phyloP scores from a whole-genome alignment of 2,113 vertebrate species.

The Dinomys branickii region DNA sequence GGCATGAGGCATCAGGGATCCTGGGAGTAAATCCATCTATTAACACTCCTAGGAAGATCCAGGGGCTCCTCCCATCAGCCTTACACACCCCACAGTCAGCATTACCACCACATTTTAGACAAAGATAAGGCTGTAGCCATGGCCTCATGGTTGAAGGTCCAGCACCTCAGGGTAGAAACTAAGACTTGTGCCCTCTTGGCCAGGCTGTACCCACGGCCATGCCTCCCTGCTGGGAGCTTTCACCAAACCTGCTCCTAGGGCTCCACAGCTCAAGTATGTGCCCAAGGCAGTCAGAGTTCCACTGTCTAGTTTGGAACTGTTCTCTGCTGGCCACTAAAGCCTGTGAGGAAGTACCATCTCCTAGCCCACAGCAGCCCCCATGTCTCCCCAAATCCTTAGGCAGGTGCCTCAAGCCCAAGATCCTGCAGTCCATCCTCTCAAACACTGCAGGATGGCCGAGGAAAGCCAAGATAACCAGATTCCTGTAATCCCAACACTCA shows the following conservation, averaged over 20 bases:
- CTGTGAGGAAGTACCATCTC: fast-evolving
- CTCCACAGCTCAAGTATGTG: background rate
- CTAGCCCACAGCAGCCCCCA: fast-evolving
- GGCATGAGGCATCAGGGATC: fast-evolving
- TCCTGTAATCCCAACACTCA: too few relatives aligned
- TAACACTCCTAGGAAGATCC: too few relatives aligned
- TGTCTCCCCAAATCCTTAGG: background rate
- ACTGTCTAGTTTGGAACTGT: background rate
- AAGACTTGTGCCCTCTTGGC: fast-evolving
- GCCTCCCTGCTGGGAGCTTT: background rate
- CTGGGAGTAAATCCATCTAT: too few relatives aligned
- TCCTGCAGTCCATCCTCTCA: background rate
- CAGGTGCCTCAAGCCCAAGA: background rate
- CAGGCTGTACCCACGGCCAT: background rate
- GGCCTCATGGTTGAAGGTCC: background rate
- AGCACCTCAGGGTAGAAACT: background rate
- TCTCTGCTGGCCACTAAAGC: background rate
- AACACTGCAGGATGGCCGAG: background rate
- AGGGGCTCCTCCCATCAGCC: background rate
- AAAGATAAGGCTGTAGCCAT: too few relatives aligned
- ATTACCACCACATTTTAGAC: background rate
- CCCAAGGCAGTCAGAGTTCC: background rate
- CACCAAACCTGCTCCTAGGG: background rate
- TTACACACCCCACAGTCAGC: fast-evolving
- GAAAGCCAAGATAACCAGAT: too few relatives aligned